phyloP scores from a whole-genome alignment of 2,888 invertebrate genomes.

The Machimus atricapillus region DNA sequence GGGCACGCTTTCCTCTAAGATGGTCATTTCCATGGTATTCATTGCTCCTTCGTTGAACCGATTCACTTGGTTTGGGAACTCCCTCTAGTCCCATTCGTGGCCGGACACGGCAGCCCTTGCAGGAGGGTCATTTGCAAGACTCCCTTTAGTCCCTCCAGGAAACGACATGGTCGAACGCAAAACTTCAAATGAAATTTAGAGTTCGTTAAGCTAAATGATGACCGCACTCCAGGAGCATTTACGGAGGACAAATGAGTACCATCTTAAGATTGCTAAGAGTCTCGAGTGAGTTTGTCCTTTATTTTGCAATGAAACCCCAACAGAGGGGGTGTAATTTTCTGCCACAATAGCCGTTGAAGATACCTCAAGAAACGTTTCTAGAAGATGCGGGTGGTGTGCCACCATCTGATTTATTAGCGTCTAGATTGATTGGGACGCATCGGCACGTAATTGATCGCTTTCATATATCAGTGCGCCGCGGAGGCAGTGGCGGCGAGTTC shows the following conservation, averaged over 20 bases:
- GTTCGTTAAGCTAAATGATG: neutral
- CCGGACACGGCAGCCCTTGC: neutral
- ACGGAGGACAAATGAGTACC: neutral
- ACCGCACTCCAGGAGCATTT: neutral
- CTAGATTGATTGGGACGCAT: neutral
- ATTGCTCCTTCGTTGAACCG: neutral
- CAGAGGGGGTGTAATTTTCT: neutral
- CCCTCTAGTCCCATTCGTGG: neutral
- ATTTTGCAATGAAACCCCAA: neutral
- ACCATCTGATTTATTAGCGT: neutral
- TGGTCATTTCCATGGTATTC: neutral
- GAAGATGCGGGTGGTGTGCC: neutral
- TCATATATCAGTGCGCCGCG: neutral
- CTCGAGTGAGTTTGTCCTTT: neutral
- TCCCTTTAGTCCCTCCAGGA: neutral
- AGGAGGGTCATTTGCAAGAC: neutral
- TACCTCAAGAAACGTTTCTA: neutral
- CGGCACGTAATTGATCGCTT: neutral
- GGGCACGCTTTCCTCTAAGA: neutral
- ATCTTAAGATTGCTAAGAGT: neutral
- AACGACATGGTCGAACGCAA: neutral
- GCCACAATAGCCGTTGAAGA: neutral
- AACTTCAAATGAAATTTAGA: neutral
- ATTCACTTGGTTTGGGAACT: neutral
- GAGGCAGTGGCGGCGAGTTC: neutral